Conservation (phyloP, 1,140 invertebrate genomes). For the Chironomus tepperi region DNA sequence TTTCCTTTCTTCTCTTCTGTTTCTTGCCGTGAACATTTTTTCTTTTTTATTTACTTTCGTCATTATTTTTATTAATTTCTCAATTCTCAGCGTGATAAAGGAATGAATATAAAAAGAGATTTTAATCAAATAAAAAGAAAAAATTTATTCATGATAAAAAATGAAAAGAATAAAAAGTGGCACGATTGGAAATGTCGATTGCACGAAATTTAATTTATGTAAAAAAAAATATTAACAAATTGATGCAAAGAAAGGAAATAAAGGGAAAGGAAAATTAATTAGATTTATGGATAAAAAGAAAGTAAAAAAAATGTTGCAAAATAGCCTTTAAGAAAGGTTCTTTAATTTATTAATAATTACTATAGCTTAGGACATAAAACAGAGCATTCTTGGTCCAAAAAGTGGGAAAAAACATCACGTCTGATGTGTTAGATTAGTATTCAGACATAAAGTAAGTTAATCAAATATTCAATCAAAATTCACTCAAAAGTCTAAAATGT, state of each 20-base stretch:
- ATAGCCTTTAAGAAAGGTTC: no score
- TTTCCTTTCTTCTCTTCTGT: not conserved
- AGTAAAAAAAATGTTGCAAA: not conserved
- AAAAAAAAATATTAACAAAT: not conserved
- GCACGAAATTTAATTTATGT: not conserved
- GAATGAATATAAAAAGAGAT: not conserved
- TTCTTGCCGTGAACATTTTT: not conserved
- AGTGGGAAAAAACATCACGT: no score
- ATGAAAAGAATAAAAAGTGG: not conserved
- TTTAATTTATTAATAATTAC: no score
- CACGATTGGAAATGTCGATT: not conserved
- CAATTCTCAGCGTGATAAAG: not conserved
- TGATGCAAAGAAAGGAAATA: not conserved
- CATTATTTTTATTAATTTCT: conserved; percentile 9
- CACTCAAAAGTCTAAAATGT: no score
- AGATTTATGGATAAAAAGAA: not conserved
- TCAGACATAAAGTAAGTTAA: no score
- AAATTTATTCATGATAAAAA: not conserved
- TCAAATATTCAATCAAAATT: no score
- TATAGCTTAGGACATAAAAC: no score
- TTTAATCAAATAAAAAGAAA: no score
- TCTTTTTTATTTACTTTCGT: not conserved
- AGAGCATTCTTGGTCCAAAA: no score
- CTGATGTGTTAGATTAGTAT: no score
- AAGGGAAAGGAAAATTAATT: not conserved